Conservation (phyloP, 2,113 vertebrate genomes). For the Eubucco bourcierii region DNA sequence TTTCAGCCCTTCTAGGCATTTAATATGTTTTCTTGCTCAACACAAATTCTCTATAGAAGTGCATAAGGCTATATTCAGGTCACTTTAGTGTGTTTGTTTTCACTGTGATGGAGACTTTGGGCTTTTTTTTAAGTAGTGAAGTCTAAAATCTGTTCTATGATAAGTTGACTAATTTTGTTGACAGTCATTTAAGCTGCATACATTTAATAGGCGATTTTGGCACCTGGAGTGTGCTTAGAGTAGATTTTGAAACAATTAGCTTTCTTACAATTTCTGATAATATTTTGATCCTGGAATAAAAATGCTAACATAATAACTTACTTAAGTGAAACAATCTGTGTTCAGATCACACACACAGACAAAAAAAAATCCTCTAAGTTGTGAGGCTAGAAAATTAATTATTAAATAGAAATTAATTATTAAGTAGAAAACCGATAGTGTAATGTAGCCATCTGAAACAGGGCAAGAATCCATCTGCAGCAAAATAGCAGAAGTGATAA, state of each 20-base stretch:
- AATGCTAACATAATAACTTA: background rate
- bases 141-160: background rate
- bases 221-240: background rate
- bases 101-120: background rate
- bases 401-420: background rate
- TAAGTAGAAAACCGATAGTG: background rate
- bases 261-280: background rate
- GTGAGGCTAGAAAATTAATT: background rate
- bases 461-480: background rate
- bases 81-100: background rate
- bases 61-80: background rate
- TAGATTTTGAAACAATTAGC: background rate
- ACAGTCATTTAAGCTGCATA: background rate
- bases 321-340: background rate
- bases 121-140: background rate
- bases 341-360: background rate
- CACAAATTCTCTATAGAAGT: background rate
- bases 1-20: background rate
- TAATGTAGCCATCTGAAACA: background rate
- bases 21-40: background rate
- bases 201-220: background rate
- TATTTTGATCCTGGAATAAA: background rate
- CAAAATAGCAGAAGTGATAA: background rate
- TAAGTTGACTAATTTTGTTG: background rate
- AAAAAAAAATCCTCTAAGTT: background rate